phyloP scores from a whole-genome alignment of 2,797 vertebrate species.

The Notolepis coatsorum region DNA sequence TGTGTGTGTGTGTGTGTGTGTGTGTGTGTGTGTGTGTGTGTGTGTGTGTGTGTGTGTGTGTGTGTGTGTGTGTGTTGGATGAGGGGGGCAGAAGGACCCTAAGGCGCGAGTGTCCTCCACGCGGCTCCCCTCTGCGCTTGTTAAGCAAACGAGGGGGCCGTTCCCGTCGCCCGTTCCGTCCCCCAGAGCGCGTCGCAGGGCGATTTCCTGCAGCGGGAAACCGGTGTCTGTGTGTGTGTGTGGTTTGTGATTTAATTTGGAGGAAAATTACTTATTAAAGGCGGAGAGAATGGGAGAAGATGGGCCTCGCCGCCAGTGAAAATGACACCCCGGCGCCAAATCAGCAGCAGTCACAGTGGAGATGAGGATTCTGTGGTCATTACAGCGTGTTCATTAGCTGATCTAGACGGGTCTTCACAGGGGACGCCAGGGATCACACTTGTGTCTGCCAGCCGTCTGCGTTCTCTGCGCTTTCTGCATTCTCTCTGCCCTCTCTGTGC shows the following conservation, averaged over 20 bases:
- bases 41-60: background rate
- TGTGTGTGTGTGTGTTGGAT: background rate
- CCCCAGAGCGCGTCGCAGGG: constrained; percentile 8
- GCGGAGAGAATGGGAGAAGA: constrained; percentile 33
- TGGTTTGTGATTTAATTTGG: constrained; percentile 38
- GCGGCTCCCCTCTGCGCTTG: constrained; percentile 33
- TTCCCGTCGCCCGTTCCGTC: no score
- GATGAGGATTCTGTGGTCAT: constrained; percentile 23
- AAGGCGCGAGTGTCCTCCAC: constrained; percentile 19
- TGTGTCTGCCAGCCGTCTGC: no score
- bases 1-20: background rate
- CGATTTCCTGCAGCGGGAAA: constrained; percentile 46
- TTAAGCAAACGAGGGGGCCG: constrained; percentile 29
- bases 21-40: background rate
- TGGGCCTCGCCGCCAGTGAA: background rate
- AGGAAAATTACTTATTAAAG: constrained; percentile 30
- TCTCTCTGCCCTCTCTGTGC: background rate
- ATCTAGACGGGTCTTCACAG: no score
- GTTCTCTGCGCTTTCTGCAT: no score
- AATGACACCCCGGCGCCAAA: no score
- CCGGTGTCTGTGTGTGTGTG: constrained; percentile 17
- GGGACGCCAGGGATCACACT: no score
- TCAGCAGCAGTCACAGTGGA: constrained; percentile 4
- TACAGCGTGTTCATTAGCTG: constrained; percentile 11
- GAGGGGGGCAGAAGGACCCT: background rate